These are phyloP conservation scores for Anastrepha ludens DNA, from an alignment of 1,140 invertebrate genomes.

Conservation along the genomic window DNA sequence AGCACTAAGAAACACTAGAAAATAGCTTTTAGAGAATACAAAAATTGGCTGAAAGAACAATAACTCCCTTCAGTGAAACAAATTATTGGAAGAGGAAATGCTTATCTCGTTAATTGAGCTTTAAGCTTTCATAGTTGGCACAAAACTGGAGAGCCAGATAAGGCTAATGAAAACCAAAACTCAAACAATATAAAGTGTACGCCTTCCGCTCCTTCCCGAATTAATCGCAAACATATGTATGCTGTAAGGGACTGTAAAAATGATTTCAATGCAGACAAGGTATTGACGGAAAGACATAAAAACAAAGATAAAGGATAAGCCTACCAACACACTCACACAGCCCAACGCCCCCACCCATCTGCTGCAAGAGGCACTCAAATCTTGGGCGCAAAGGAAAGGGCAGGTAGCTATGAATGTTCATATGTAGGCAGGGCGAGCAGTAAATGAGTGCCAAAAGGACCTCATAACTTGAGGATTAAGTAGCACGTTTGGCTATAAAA, in stretches of 20 bases:
- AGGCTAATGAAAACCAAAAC: conserved; percentile 34
- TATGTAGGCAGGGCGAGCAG: background rate
- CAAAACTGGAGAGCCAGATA: conserved; percentile 13
- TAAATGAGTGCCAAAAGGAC: conserved; percentile 37
- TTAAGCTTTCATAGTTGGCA: conserved; percentile 9
- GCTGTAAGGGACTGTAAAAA: background rate
- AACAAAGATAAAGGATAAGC: conserved; percentile 50
- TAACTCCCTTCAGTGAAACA: too few relatives aligned
- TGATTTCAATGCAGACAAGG: conserved; percentile 12
- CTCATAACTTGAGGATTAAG: conserved; percentile 65
- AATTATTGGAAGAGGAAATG: too few relatives aligned
- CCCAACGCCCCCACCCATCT: background rate
- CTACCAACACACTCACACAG: background rate
- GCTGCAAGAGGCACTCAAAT: background rate
- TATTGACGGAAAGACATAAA: conserved; percentile 40
- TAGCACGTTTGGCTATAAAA: conserved; percentile 65
- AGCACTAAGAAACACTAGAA: too few relatives aligned
- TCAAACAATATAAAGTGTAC: conserved; percentile 17
- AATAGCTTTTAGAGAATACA: too few relatives aligned
- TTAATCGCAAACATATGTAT: conserved; percentile 1
- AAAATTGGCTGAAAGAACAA: too few relatives aligned
- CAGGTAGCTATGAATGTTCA: background rate
- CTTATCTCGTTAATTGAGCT: conserved; percentile 12
- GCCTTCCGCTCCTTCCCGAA: background rate
- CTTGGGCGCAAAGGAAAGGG: background rate